Evolutionary conservation across 2,797 vertebrate genomes (phyloP).

Genomic region (Gorsachius magnificus): DNA sequence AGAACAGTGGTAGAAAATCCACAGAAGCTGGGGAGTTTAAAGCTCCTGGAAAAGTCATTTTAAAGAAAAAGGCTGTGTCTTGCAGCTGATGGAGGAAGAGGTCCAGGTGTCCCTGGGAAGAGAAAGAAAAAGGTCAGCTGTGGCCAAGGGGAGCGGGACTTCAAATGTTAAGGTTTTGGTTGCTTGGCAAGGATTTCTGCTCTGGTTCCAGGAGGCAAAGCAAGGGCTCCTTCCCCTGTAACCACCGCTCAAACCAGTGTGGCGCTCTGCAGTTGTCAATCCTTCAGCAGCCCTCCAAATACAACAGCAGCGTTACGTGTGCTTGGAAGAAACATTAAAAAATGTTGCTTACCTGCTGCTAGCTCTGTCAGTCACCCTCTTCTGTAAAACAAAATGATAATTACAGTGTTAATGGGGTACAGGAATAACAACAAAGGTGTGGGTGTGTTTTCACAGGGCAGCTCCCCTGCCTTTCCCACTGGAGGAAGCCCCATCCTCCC

Average conservation of each 20-base stretch:
- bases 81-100: background rate
- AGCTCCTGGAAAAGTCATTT: background rate
- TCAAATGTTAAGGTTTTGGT: background rate
- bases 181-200: background rate
- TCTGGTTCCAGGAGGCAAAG: background rate
- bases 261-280: rapidly evolving
- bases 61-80: background rate
- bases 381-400: slow-evolving; percentile 53
- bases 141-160: background rate
- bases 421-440: background rate
- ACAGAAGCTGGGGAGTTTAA: background rate
- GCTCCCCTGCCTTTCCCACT: background rate
- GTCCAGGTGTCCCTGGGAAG: background rate
- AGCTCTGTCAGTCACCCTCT: slow-evolving; percentile 50
- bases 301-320: rapidly evolving
- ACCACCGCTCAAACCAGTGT: background rate
- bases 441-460: background rate
- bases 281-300: background rate
- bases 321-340: background rate
- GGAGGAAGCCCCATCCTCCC: background rate
- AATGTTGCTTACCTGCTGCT: background rate
- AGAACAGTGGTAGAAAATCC: background rate
- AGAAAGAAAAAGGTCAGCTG: background rate
- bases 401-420: background rate
- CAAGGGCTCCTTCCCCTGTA: background rate